Evolutionary conservation across 2,113 vertebrate species (phyloP).

Genomic region (Ancistrus triradiatus): DNA sequence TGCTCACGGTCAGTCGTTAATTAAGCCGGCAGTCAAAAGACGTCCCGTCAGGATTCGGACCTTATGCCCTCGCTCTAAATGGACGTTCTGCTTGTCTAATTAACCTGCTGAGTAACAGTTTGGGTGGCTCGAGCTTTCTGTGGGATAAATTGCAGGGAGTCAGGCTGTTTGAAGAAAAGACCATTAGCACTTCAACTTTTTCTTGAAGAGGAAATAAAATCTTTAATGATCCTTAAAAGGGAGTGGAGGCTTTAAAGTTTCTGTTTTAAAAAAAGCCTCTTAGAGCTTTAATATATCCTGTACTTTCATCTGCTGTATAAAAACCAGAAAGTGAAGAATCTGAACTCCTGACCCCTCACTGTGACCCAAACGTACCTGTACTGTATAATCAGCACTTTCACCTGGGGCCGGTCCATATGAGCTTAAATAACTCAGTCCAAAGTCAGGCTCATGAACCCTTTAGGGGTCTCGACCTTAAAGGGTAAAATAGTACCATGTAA

Average conservation of each 20-base stretch:
- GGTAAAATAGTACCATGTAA: no score
- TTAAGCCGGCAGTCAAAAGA: slow-evolving; percentile 6
- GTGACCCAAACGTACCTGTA: no score
- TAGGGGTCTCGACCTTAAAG: no score
- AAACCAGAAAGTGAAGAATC: no score
- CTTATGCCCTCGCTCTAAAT: slow-evolving; percentile 15
- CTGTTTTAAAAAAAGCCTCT: no score
- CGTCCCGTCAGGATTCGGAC: slow-evolving; percentile 7
- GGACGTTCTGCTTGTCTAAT: slow-evolving; percentile 13
- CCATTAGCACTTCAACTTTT: slow-evolving; percentile 32
- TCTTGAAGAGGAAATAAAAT: slow-evolving; percentile 25
- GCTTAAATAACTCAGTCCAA: no score
- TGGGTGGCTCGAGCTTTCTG: slow-evolving; percentile 8
- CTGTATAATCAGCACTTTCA: no score
- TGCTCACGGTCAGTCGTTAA: slow-evolving; percentile 16
- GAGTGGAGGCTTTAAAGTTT: slow-evolving; percentile 7
- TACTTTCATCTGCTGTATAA: no score
- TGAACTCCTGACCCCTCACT: no score
- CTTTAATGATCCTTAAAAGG: slow-evolving; percentile 33
- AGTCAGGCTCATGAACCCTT: no score
- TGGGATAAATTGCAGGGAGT: slow-evolving; percentile 5
- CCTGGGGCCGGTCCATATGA: no score
- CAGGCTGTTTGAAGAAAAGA: slow-evolving; percentile 26
- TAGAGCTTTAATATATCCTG: no score
- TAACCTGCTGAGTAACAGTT: slow-evolving; percentile 20